Conservation (phyloP, 2,113 vertebrate species). For the Perognathus longimembris region DNA sequence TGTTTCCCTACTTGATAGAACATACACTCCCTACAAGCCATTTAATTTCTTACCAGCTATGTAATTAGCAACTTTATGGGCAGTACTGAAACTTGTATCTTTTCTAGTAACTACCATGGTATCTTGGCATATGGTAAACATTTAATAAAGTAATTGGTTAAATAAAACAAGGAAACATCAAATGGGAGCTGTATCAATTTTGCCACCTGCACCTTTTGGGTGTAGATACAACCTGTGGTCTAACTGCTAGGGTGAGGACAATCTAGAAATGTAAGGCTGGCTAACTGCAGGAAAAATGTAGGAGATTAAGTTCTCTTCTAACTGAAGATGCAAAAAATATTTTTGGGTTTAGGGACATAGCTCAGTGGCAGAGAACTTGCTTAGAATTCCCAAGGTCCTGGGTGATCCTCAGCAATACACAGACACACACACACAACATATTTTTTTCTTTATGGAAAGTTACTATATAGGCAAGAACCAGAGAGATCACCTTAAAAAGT, state of each 20-base stretch:
- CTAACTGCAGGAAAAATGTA: background rate
- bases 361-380: too few relatives aligned
- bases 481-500: conserved; percentile 20
- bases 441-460: conserved; percentile 8
- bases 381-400: too few relatives aligned
- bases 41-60: background rate
- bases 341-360: background rate
- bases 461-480: background rate
- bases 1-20: background rate
- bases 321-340: conserved; percentile 46
- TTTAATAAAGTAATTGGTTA: background rate
- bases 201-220: background rate
- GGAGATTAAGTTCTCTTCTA: conserved; percentile 3
- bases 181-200: background rate
- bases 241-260: background rate
- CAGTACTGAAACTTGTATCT: background rate
- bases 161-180: conserved; percentile 1
- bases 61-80: background rate
- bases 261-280: background rate
- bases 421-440: too few relatives aligned
- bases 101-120: conserved; percentile 7
- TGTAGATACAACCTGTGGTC: background rate
- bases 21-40: background rate
- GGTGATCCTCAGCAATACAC: too few relatives aligned
- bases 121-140: background rate